Base-by-base conservation (phyloP, 2,113 vertebrate species). In the Astur gentilis region DNA sequence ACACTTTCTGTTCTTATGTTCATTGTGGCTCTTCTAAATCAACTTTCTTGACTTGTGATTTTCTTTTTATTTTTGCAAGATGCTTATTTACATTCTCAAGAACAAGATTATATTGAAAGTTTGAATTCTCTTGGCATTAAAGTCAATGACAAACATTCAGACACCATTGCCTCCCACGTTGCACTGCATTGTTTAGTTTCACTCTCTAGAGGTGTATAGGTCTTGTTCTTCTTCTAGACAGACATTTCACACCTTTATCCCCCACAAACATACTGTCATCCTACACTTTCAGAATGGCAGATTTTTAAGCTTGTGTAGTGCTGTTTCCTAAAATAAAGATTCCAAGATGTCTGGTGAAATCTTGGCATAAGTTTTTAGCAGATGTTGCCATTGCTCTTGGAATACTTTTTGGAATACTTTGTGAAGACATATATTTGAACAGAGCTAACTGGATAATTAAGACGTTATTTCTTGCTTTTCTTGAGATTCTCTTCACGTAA, bases 181-280 rank as follows among this genome's bases (percentile, higher is more conserved):
- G 95, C 83, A 60, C 69, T 90, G 90, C 92, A 94, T 98, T 98
- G 96, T 98, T 98, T 97, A 93, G 94, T 97, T 97, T 96, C 97
- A 80, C 95, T 97, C 93, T 81, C 72, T 72, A 96, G 97, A 97
- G 94, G 96, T 96, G 89, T 97, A 94, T 96, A 97, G 97, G 97
- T 96, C 97, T 95, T 96, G 85, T 98, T 97, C 95, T 95, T 98
- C 97, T 96, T 97, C 96, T 93, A 97, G 97, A 97, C 97, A 97
- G 95, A 96, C 93, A 26, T 97, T 98, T 98, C 98, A 97, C 97
- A 98, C 98, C 97, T 97, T 98, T 98, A 96, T 96, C 98, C 96
- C 96, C 96, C 94, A 97, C 94, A 98, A 97, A 91, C 95, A 97
- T 94, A 96, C 97, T 98, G 97, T 97, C 96, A 95, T 97, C 98